Conservation (phyloP, 2,797 vertebrate genomes). For the Onychomys arenicola region DNA sequence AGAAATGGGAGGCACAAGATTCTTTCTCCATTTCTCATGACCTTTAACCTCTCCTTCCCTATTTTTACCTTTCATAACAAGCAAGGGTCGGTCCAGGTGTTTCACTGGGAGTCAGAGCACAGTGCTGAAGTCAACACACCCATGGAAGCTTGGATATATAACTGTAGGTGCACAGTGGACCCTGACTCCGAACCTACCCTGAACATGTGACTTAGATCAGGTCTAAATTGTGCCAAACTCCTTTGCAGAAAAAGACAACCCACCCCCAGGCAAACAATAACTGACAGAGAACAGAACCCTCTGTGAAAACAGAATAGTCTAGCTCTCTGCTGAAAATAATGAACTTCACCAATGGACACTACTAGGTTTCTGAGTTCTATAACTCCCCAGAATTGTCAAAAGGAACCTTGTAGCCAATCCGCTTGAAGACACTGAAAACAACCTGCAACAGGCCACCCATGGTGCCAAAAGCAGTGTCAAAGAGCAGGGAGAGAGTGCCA, state of each 20-base stretch:
- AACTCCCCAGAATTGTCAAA: constrained; percentile 83
- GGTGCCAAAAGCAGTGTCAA: constrained; percentile 81
- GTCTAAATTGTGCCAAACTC: constrained; percentile 62
- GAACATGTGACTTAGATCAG: constrained; percentile 53
- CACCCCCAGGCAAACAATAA: constrained; percentile 70
- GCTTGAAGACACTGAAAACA: constrained; percentile 79
- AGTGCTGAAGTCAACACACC: neutral
- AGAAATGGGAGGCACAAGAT: neutral
- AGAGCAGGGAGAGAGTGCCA: constrained; percentile 81
- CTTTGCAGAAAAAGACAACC: neutral
- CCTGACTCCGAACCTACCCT: neutral
- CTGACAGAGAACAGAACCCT: constrained; percentile 63
- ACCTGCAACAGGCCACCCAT: constrained; percentile 85
- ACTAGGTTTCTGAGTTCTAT: constrained; percentile 18
- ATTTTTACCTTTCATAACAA: neutral
- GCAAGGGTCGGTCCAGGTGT: neutral
- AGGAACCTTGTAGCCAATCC: constrained; percentile 83
- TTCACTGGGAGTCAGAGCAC: neutral
- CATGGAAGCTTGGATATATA: constrained; percentile 50
- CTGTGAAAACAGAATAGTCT: constrained; percentile 68
- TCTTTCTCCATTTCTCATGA: constrained; percentile 11
- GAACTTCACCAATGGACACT: constrained; percentile 36
- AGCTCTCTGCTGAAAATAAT: constrained; percentile 29
- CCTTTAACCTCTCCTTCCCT: neutral
- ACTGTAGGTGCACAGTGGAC: constrained; percentile 27